phyloP scores from a whole-genome alignment of 2,113 vertebrate genomes.

The Lepidothrix coronata region DNA sequence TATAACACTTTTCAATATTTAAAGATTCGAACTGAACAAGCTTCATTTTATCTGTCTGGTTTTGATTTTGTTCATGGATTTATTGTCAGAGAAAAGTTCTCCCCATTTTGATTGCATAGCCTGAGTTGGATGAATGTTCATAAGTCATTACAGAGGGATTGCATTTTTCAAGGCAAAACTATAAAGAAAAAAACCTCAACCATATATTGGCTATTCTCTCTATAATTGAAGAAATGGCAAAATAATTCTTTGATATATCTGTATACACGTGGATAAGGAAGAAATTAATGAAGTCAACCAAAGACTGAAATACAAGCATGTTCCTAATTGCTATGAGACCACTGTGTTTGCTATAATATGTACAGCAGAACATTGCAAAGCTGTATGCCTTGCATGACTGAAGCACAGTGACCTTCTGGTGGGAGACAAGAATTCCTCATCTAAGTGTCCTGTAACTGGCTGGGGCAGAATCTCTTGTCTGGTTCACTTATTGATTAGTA shows the following conservation, averaged over 20 bases:
- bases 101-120: neutral
- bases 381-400: neutral
- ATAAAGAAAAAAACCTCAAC: neutral
- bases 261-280: neutral
- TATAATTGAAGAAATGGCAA: neutral
- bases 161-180: neutral
- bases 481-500: neutral
- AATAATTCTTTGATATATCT: neutral
- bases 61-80: constrained; percentile 32
- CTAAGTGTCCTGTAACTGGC: neutral
- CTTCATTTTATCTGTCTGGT: constrained; percentile 15
- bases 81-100: constrained; percentile 4
- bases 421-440: neutral
- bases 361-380: neutral
- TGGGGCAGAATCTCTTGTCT: neutral
- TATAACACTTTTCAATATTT: neutral
- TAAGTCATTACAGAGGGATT: neutral
- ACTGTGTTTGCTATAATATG: neutral
- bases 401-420: neutral
- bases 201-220: neutral
- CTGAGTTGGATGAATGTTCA: neutral
- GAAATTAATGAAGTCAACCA: neutral
- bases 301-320: neutral
- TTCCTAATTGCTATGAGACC: neutral
- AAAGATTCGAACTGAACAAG: neutral